Percentiles rank a stretch among this genome's conserved stretches.
These are phyloP conservation scores for Cochlearius cochlearius DNA, from an alignment of 2,113 vertebrate genomes.

Conservation along the genomic window DNA sequence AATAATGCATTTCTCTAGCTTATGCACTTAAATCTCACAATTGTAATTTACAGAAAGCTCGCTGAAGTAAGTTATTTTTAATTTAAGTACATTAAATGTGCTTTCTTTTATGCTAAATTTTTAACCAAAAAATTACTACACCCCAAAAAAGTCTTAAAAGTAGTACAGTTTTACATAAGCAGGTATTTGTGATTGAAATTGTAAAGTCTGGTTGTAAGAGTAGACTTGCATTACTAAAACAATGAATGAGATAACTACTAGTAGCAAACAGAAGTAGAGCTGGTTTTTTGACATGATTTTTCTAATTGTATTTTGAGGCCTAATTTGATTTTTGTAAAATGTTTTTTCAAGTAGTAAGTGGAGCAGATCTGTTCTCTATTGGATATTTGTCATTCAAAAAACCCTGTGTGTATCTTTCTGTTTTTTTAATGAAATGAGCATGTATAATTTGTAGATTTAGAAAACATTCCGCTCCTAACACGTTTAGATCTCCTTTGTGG, in stretches of 20 bases:
- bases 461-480: neutral
- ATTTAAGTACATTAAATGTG: neutral
- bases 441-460: neutral
- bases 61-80: neutral
- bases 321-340: neutral
- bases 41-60: conserved; percentile 9
- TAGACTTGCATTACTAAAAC: neutral
- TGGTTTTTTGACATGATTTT: fast-evolving
- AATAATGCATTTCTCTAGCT: neutral
- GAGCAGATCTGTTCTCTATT: neutral
- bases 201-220: neutral
- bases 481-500: neutral
- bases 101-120: conserved; percentile 40
- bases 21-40: neutral
- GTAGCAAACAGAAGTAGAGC: neutral
- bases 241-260: neutral
- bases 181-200: neutral
- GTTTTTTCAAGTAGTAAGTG: neutral
- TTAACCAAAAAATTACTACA: neutral
- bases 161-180: neutral
- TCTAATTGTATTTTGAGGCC: neutral
- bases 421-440: neutral
- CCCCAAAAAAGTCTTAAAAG: neutral
- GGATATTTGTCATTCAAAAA: neutral
- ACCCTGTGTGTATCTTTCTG: neutral